phyloP scores from a whole-genome alignment of 2,888 invertebrate genomes.

The Philereme transversata region DNA sequence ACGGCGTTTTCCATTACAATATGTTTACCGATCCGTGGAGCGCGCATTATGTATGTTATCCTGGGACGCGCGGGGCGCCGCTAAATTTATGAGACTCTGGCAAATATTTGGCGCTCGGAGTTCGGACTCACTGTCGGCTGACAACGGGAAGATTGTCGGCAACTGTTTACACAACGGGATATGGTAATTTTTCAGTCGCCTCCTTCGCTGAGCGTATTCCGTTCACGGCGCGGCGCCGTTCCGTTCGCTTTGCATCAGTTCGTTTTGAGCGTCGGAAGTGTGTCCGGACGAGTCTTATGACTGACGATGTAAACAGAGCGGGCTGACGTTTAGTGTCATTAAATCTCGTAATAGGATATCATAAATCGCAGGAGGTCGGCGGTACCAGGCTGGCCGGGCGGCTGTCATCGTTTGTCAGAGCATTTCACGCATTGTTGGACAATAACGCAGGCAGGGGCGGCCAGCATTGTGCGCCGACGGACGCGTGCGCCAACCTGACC shows the following conservation, averaged over 20 bases:
- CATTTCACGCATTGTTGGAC: slow-evolving; percentile 84
- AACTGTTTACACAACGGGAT: slow-evolving; percentile 74
- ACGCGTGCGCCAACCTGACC: slow-evolving; percentile 37
- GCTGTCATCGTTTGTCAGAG: slow-evolving; percentile 85
- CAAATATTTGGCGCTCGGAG: slow-evolving; percentile 81
- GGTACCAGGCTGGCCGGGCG: slow-evolving; percentile 69
- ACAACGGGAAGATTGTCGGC: slow-evolving; percentile 80
- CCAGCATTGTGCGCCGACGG: slow-evolving; percentile 59
- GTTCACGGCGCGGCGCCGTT: slow-evolving; percentile 57
- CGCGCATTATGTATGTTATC: slow-evolving; percentile 83
- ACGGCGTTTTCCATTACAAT: slow-evolving; percentile 84
- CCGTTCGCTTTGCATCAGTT: slow-evolving; percentile 50
- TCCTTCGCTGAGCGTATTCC: slow-evolving; percentile 60
- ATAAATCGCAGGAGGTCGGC: slow-evolving; percentile 81
- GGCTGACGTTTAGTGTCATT: slow-evolving; percentile 79
- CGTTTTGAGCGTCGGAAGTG: slow-evolving; percentile 54
- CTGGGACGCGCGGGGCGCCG: slow-evolving; percentile 75
- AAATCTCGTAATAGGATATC: slow-evolving; percentile 83
- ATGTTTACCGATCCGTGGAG: slow-evolving; percentile 83
- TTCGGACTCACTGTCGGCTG: slow-evolving; percentile 74
- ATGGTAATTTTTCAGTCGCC: slow-evolving; percentile 76
- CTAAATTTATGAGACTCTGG: slow-evolving; percentile 79
- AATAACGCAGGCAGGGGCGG: slow-evolving; percentile 75
- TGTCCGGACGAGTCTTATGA: slow-evolving; percentile 54
- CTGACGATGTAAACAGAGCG: slow-evolving; percentile 65